A percentile compares a stretch with the other conserved stretches of the same genome.
These are phyloP conservation scores for Terrapene triunguis DNA, from an alignment of 2,113 vertebrate genomes.

Conservation along the genomic window DNA sequence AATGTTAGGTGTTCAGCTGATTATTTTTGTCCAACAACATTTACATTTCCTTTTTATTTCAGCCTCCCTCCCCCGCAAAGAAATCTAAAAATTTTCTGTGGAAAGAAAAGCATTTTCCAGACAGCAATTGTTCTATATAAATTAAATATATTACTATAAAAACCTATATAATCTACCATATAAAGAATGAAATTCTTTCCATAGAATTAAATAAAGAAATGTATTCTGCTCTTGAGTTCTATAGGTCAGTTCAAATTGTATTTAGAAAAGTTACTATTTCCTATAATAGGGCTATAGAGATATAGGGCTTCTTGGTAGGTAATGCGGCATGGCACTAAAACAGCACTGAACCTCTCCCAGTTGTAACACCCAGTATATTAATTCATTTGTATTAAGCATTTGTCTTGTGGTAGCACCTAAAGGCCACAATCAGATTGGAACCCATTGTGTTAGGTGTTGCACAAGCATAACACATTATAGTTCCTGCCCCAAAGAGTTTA, in stretches of 20 bases:
- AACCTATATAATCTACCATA: neutral
- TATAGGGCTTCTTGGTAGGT: neutral
- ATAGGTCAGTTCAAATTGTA: neutral
- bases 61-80: too few relatives aligned
- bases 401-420: neutral
- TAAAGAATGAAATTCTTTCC: neutral
- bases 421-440: fast-evolving
- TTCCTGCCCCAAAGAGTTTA: neutral
- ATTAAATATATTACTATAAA: neutral
- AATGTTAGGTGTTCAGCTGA: neutral
- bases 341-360: neutral
- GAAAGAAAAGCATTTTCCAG: neutral
- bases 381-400: neutral
- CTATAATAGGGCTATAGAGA: neutral
- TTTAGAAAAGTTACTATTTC: neutral
- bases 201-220: neutral
- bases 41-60: neutral
- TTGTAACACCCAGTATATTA: neutral
- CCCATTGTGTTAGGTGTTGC: neutral
- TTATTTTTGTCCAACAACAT: neutral
- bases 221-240: neutral
- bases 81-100: neutral
- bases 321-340: neutral
- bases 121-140: neutral
- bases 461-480: neutral